These are phyloP conservation scores for Ciconia boyciana DNA, from an alignment of 2,113 vertebrate genomes.

Conservation along the genomic window DNA sequence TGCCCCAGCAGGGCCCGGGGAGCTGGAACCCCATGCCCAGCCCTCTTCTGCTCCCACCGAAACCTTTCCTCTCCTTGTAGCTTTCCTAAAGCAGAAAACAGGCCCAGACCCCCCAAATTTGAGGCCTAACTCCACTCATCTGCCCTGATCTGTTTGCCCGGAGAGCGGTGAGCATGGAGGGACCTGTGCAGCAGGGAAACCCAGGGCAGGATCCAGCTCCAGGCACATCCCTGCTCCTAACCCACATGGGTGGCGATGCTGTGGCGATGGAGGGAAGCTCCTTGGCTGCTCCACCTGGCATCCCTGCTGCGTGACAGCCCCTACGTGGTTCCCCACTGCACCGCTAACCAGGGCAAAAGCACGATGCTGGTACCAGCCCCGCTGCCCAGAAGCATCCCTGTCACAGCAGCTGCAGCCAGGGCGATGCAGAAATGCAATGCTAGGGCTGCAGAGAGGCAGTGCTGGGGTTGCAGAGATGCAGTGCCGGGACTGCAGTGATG, in stretches of 20 bases:
- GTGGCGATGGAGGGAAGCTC: background rate
- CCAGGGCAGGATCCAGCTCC: background rate
- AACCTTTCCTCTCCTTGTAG: background rate
- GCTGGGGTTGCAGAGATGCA: fast-evolving
- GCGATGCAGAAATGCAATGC: fast-evolving
- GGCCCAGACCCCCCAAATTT: background rate
- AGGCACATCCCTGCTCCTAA: background rate
- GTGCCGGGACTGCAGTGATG: fast-evolving
- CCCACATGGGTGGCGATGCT: background rate
- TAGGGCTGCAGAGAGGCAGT: background rate
- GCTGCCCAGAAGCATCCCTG: background rate
- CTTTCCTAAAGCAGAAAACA: background rate
- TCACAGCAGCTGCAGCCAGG: background rate
- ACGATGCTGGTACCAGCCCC: background rate
- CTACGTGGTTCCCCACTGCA: fast-evolving
- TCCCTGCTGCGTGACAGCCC: background rate
- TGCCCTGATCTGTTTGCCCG: background rate
- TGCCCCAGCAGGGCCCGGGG: background rate
- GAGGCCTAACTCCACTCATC: background rate
- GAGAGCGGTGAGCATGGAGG: background rate
- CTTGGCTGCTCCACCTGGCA: background rate
- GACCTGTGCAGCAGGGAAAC: background rate
- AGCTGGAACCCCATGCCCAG: background rate
- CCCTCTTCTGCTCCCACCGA: background rate
- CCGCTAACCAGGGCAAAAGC: background rate